Evolutionary conservation across 2,113 vertebrate species (phyloP).

Genomic region (Osmerus mordax): DNA sequence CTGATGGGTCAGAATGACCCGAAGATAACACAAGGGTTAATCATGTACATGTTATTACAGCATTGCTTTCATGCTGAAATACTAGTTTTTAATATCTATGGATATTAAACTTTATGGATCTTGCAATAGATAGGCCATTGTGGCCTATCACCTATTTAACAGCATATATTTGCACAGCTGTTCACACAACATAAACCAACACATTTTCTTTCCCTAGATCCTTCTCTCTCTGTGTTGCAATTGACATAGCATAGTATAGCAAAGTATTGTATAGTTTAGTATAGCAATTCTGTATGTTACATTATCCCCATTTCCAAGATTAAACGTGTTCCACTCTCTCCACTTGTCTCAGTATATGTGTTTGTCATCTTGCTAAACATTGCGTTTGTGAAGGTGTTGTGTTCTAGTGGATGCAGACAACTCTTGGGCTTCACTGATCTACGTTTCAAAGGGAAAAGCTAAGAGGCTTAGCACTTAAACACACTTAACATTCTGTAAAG

Average conservation of each 20-base stretch:
- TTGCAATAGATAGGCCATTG: not conserved
- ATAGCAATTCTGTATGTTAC: conserved; percentile 29
- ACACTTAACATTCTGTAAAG: conserved; percentile 38
- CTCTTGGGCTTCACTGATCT: conserved; percentile 44
- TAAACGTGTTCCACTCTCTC: conserved; percentile 46
- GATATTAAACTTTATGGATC: not conserved
- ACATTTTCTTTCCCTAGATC: conserved; percentile 21
- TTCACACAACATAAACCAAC: conserved; percentile 14
- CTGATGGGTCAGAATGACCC: too few species aligned
- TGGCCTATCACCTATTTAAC: too few species aligned
- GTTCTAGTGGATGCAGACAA: too few species aligned
- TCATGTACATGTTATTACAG: not conserved
- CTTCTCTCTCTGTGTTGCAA: conserved; percentile 2
- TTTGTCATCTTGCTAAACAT: too few species aligned
- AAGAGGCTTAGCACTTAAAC: conserved; percentile 46
- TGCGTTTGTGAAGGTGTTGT: too few species aligned
- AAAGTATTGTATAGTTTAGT: conserved; percentile 6
- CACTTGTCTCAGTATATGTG: conserved; percentile 22
- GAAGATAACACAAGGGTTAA: too few species aligned
- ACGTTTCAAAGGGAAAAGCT: conserved; percentile 35
- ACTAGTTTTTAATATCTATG: not conserved
- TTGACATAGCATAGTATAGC: not conserved
- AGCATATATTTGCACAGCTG: not conserved
- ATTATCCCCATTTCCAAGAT: conserved; percentile 49
- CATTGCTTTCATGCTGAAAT: too few species aligned